A percentile compares a stretch with the other conserved stretches of the same genome.
Conservation (phyloP, 1,140 invertebrate species). For the Zaprionus tsacasi region DNA sequence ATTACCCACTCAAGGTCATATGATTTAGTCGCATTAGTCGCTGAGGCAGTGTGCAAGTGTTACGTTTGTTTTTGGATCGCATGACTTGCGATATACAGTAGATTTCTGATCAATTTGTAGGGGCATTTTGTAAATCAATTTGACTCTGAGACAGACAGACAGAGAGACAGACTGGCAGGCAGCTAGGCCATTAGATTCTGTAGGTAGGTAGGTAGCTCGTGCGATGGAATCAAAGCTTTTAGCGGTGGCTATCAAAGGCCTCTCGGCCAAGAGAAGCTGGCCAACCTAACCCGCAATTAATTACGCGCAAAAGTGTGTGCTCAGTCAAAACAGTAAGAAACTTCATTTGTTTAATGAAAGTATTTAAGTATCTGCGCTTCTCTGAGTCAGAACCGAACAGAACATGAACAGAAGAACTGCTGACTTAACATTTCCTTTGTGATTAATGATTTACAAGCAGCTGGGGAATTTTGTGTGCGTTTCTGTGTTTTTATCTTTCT, state of each 20-base stretch:
- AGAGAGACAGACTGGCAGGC: not conserved
- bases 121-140: conserved; percentile 14
- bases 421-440: conserved; percentile 49
- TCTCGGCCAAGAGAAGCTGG: not conserved
- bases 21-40: conserved; percentile 38
- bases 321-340: conserved; percentile 44
- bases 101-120: conserved; percentile 19
- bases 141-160: not conserved
- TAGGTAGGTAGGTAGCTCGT: not conserved
- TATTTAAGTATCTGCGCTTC: conserved; percentile 23
- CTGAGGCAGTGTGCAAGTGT: not conserved
- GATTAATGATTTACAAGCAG: conserved; percentile 77
- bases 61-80: conserved; percentile 20
- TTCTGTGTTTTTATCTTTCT: conserved; percentile 27
- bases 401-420: not conserved
- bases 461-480: conserved; percentile 31
- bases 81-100: conserved; percentile 54
- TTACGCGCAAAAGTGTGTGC: conserved; percentile 3
- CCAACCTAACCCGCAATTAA: conserved; percentile 33
- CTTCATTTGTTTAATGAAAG: conserved; percentile 48
- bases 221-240: not conserved
- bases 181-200: conserved; percentile 3
- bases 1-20: conserved; percentile 77
- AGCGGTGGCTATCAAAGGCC: conserved; percentile 30
- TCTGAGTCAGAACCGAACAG: conserved; percentile 29